A percentile compares a stretch with the other conserved stretches of the same genome.
Conservation (phyloP, 2,797 vertebrate genomes). For the Gymnopithys bicolor region DNA sequence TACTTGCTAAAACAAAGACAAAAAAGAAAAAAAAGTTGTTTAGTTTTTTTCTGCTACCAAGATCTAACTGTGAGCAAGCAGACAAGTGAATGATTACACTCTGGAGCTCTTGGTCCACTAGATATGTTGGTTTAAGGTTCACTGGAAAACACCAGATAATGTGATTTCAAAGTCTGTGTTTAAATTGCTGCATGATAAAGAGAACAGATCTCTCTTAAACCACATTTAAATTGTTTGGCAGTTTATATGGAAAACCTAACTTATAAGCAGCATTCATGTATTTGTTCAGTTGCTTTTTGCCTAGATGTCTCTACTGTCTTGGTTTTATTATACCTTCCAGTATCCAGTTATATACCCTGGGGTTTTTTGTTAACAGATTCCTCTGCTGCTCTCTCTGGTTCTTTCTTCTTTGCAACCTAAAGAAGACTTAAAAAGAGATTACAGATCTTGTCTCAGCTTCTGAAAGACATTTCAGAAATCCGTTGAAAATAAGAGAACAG, state of each 20-base stretch:
- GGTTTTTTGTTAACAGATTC: neutral
- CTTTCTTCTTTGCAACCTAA: neutral
- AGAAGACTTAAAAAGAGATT: neutral
- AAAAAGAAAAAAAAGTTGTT: constrained; percentile 21
- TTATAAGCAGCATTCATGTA: constrained; percentile 14
- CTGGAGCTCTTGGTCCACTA: constrained; percentile 33
- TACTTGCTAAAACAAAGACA: constrained; percentile 2
- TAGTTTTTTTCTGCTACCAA: constrained; percentile 42
- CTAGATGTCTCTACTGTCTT: neutral
- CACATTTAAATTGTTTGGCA: neutral
- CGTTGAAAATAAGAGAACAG: neutral
- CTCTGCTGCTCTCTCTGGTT: neutral
- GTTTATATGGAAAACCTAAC: neutral
- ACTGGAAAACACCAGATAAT: constrained; percentile 59
- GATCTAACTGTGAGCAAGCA: constrained; percentile 41
- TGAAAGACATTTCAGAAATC: constrained; percentile 1
- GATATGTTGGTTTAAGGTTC: constrained; percentile 40
- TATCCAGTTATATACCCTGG: neutral
- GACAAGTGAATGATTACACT: constrained; percentile 49
- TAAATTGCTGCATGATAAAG: constrained; percentile 45
- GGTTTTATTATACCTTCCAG: constrained; percentile 4
- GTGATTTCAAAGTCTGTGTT: constrained; percentile 50
- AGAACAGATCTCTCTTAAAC: neutral
- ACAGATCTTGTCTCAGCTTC: neutral
- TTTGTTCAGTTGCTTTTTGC: neutral